These are phyloP conservation scores for Neopipo cinnamomea DNA, from an alignment of 2,113 vertebrate species.

Conservation along the genomic window DNA sequence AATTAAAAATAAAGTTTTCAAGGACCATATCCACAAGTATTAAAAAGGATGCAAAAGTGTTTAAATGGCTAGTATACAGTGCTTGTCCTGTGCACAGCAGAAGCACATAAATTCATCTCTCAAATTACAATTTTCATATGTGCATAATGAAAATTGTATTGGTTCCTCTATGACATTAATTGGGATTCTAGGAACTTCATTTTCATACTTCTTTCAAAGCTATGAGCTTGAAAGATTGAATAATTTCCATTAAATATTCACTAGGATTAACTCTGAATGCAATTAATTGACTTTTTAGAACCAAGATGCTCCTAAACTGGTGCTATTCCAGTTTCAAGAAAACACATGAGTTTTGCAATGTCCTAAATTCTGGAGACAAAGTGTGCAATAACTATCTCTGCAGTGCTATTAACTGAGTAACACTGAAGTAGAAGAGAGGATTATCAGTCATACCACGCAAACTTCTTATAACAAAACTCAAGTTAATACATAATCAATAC, in stretches of 20 bases:
- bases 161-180: background rate
- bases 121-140: background rate
- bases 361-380: background rate
- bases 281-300: background rate
- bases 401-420: background rate
- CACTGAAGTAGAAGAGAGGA: background rate
- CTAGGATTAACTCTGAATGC: background rate
- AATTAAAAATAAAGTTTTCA: background rate
- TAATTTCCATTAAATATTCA: background rate
- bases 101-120: background rate
- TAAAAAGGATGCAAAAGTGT: background rate
- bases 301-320: background rate
- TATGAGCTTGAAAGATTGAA: background rate
- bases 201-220: background rate
- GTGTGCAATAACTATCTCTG: background rate
- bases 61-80: background rate
- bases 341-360: background rate
- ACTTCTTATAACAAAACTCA: fast-evolving
- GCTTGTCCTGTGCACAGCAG: background rate
- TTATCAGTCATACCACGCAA: background rate
- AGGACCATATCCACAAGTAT: background rate
- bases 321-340: background rate
- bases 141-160: background rate
- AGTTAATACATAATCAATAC: background rate
- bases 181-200: background rate